phyloP scores from a whole-genome alignment of 2,888 invertebrate species.

The Euplexia lucipara region DNA sequence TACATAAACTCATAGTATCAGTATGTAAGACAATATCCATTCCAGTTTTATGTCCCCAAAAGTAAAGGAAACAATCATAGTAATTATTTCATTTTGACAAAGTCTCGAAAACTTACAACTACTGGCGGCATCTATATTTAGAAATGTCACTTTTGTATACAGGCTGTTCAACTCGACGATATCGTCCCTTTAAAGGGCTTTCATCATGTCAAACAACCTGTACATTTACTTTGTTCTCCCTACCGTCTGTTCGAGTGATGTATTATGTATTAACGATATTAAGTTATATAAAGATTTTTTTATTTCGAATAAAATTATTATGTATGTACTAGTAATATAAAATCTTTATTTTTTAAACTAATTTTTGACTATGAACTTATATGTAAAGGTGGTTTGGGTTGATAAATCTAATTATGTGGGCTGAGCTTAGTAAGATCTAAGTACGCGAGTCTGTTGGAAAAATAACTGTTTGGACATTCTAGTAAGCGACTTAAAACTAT shows the following conservation, averaged over 20 bases:
- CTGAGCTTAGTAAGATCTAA: not conserved
- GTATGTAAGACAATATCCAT: too few species aligned
- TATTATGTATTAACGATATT: slow-evolving; percentile 75
- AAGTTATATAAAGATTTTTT: slow-evolving; percentile 73
- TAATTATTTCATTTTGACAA: not conserved
- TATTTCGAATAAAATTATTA: slow-evolving; percentile 73
- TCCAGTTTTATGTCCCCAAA: too few species aligned
- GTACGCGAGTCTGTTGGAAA: not conserved
- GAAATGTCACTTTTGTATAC: slow-evolving; percentile 20
- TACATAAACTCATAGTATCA: too few species aligned
- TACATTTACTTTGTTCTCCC: slow-evolving; percentile 21
- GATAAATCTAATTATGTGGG: slow-evolving; percentile 36
- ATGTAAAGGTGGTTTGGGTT: slow-evolving; percentile 59
- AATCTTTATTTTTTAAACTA: slow-evolving; percentile 74
- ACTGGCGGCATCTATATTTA: not conserved
- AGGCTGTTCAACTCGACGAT: not conserved
- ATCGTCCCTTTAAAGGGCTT: not conserved
- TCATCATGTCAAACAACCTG: not conserved
- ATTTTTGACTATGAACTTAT: slow-evolving; percentile 62
- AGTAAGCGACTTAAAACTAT: not conserved
- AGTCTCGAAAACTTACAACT: not conserved
- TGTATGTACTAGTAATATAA: slow-evolving; percentile 63
- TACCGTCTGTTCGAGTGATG: slow-evolving; percentile 68
- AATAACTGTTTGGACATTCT: not conserved
- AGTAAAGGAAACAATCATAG: not conserved